Percentiles rank a stretch among this genome's conserved stretches.
These are phyloP conservation scores for Epistrophe grossulariae DNA, from an alignment of 2,888 invertebrate genomes.

Conservation along the genomic window DNA sequence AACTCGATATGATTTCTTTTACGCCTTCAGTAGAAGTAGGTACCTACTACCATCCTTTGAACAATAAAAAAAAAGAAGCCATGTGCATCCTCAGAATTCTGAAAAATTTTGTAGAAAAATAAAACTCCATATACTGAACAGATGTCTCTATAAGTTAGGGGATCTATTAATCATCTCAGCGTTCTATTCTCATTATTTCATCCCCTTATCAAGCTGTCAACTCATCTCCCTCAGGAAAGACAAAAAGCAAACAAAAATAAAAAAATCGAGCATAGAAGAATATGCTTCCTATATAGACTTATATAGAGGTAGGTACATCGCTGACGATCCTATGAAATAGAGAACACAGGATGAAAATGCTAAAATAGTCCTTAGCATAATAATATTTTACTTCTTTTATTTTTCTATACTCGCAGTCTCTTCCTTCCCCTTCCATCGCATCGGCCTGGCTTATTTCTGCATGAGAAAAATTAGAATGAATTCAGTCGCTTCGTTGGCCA, in stretches of 20 bases:
- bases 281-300: slow-evolving; percentile 37
- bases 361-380: slow-evolving; percentile 75
- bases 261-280: slow-evolving; percentile 49
- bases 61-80: not conserved
- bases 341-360: slow-evolving; percentile 69
- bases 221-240: slow-evolving; percentile 57
- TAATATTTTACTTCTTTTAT: slow-evolving; percentile 48
- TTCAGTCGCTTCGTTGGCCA: slow-evolving; percentile 71
- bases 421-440: not conserved
- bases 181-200: slow-evolving; percentile 76
- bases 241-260: slow-evolving; percentile 36
- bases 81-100: slow-evolving; percentile 9
- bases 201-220: slow-evolving; percentile 76
- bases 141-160: slow-evolving; percentile 75
- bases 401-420: slow-evolving; percentile 36
- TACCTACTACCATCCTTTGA: not conserved
- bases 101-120: slow-evolving; percentile 9
- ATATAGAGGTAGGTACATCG: slow-evolving; percentile 41
- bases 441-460: slow-evolving; percentile 72
- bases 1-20: not conserved
- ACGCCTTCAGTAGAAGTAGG: not conserved
- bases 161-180: slow-evolving; percentile 75
- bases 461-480: slow-evolving; percentile 72
- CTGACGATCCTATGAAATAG: slow-evolving; percentile 56
- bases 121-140: slow-evolving; percentile 44